Conservation (phyloP, 2,797 vertebrate genomes). For the Parotocinclus haroldoi region DNA sequence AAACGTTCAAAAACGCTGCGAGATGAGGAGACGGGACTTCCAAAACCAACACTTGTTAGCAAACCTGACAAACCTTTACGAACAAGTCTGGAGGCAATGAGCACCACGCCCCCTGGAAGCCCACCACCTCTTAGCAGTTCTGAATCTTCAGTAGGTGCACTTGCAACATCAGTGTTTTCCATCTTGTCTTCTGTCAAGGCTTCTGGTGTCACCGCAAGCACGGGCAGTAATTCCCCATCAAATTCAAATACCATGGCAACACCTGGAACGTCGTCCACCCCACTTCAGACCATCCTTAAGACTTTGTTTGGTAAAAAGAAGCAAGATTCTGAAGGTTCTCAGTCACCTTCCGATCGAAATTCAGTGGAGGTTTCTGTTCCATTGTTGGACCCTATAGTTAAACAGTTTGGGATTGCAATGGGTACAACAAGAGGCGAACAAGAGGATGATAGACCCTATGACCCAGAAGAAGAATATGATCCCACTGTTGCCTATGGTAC, state of each 20-base stretch:
- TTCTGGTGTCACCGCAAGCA: slow-evolving; percentile 49
- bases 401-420: slow-evolving; percentile 84
- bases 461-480: slow-evolving; percentile 95
- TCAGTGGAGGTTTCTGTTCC: slow-evolving; percentile 62
- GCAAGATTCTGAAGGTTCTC: slow-evolving; percentile 76
- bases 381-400: slow-evolving; percentile 87
- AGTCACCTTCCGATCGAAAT: slow-evolving; percentile 71
- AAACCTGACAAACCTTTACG: slow-evolving; percentile 66
- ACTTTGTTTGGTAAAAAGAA: slow-evolving; percentile 92
- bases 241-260: slow-evolving; percentile 50
- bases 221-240: slow-evolving; percentile 61
- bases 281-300: slow-evolving; percentile 92
- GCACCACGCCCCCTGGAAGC: slow-evolving; percentile 85
- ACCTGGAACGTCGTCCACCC: slow-evolving; percentile 61
- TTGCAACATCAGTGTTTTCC: slow-evolving; percentile 69
- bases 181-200: slow-evolving; percentile 76
- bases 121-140: slow-evolving; percentile 72
- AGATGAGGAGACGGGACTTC: slow-evolving; percentile 70
- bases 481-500: slow-evolving; percentile 75
- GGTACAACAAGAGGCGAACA: slow-evolving; percentile 77
- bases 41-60: slow-evolving; percentile 54
- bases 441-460: slow-evolving; percentile 93
- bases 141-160: slow-evolving; percentile 65
- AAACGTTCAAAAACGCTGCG: slow-evolving; percentile 80
- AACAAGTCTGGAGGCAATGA: slow-evolving; percentile 69